These are phyloP conservation scores for Phrynosoma platyrhinos DNA, from an alignment of 2,113 vertebrate genomes.

Conservation along the genomic window DNA sequence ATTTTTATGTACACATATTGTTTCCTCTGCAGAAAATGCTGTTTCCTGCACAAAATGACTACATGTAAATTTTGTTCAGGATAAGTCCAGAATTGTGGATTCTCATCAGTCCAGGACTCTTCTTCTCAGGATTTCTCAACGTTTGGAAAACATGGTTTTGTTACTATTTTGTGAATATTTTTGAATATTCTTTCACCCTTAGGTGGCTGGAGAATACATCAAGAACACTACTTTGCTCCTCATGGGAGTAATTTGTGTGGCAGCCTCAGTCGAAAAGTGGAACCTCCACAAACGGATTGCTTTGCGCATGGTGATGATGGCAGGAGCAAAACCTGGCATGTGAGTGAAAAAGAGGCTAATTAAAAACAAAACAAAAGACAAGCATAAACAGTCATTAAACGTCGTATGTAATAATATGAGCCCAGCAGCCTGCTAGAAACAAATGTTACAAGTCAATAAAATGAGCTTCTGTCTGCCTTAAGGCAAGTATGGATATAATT, in stretches of 20 bases:
- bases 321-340: conserved; percentile 98
- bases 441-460: background rate
- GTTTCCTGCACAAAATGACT: no score
- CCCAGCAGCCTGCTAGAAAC: no score
- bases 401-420: background rate
- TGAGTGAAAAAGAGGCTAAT: conserved; percentile 75
- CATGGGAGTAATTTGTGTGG: conserved; percentile 96
- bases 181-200: conserved; percentile 1
- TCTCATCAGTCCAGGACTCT: no score
- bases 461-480: no score
- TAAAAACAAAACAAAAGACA: background rate
- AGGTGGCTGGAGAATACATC: conserved; percentile 97
- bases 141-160: no score
- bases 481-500: background rate
- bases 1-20: no score
- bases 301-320: conserved; percentile 95
- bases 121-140: no score
- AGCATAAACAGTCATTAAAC: background rate
- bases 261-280: conserved; percentile 98
- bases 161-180: no score
- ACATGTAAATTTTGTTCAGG: no score
- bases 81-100: no score
- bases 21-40: no score
- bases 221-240: conserved; percentile 97
- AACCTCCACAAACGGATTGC: conserved; percentile 96